Percentiles rank a stretch among this genome's conserved stretches.
Conservation (phyloP, 2,113 vertebrate genomes). For the Entomyzon cyanotis region DNA sequence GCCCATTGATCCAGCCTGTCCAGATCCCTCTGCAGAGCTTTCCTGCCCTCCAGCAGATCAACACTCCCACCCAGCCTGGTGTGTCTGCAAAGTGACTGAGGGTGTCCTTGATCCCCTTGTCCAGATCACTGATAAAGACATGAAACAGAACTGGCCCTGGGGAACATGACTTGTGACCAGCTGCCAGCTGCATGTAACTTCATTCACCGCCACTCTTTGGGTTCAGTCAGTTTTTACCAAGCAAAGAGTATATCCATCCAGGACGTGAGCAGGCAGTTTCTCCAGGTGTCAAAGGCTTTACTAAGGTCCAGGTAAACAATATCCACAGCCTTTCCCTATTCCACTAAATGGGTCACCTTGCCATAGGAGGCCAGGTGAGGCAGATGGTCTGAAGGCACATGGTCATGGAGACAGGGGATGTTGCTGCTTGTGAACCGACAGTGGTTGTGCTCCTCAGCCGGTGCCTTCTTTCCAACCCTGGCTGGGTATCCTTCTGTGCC, state of each 20-base stretch:
- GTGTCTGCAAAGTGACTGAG: background rate
- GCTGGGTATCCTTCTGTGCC: background rate
- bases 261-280: background rate
- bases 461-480: background rate
- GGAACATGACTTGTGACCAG: accelerated
- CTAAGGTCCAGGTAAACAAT: background rate
- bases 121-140: background rate
- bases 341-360: accelerated
- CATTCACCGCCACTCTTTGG: background rate
- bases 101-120: accelerated
- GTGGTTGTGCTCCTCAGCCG: background rate
- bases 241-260: accelerated
- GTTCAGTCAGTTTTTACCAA: background rate
- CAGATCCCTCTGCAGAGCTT: background rate
- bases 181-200: background rate
- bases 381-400: background rate
- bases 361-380: background rate
- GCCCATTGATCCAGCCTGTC: background rate
- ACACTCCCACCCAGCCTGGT: background rate
- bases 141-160: background rate
- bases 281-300: background rate
- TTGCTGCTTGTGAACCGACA: background rate
- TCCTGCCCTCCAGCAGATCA: background rate
- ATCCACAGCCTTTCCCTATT: background rate
- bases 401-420: background rate